Evolutionary conservation across 2,797 vertebrate genomes (phyloP).

Genomic region (Sphenodon punctatus): DNA sequence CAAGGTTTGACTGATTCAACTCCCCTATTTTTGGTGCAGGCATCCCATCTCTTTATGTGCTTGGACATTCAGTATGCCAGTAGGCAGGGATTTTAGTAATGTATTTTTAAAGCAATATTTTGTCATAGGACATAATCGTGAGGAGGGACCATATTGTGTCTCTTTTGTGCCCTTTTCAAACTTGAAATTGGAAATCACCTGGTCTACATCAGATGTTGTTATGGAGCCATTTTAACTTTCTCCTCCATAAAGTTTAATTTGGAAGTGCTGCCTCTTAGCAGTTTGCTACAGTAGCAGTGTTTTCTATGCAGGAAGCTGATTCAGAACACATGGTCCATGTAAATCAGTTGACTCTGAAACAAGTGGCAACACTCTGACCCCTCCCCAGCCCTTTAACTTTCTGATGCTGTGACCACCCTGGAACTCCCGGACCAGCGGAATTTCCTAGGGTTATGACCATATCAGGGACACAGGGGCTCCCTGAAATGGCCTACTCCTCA

Average conservation of each 20-base stretch:
- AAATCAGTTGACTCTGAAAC: too few species aligned
- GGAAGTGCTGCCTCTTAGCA: not conserved
- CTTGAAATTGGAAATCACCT: not conserved
- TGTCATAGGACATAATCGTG: not conserved
- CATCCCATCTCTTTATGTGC: not conserved
- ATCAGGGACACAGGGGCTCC: too few species aligned
- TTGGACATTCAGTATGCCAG: not conserved
- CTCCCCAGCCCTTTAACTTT: too few species aligned
- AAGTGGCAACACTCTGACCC: too few species aligned
- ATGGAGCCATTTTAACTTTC: not conserved
- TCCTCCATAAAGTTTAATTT: not conserved
- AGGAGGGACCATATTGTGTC: not conserved
- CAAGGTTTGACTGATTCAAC: constrained; percentile 31
- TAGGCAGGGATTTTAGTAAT: not conserved
- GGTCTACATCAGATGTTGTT: too few species aligned
- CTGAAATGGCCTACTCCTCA: too few species aligned
- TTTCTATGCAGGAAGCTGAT: not conserved
- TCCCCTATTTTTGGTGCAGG: not conserved
- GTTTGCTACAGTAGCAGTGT: not conserved
- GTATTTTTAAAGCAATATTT: not conserved
- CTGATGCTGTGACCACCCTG: too few species aligned
- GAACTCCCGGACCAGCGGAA: too few species aligned
- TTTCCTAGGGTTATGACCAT: too few species aligned
- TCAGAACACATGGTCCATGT: not conserved
- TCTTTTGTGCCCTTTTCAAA: not conserved